A percentile compares a stretch with the other conserved stretches of the same genome.
phyloP scores from a whole-genome alignment of 2,888 invertebrate species.

The Pristionchus fissidentatus region DNA sequence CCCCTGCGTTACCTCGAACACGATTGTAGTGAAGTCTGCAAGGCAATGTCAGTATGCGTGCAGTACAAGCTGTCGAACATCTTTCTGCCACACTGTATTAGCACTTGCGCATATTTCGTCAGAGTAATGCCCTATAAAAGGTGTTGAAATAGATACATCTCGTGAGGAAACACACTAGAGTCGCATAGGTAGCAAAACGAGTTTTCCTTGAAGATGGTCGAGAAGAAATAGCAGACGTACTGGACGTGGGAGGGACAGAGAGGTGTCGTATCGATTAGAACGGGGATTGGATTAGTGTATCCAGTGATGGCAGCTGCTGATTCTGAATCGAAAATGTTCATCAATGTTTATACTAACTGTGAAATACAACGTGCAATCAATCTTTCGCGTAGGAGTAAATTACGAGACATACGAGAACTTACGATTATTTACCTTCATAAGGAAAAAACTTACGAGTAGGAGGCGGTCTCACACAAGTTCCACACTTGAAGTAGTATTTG shows the following conservation, averaged over 20 bases:
- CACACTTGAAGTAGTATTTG: conserved; percentile 23
- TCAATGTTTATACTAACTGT: neutral
- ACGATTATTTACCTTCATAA: neutral
- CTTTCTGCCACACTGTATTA: neutral
- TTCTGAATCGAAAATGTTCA: conserved; percentile 2
- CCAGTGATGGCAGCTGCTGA: neutral
- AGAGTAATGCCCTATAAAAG: no score
- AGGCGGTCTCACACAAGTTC: neutral
- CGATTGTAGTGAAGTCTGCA: conserved; percentile 6
- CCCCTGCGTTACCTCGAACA: neutral
- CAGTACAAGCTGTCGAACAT: neutral
- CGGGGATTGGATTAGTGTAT: neutral
- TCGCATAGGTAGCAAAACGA: neutral
- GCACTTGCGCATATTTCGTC: no score
- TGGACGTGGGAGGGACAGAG: neutral
- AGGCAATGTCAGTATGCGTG: no score
- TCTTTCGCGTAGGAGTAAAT: no score
- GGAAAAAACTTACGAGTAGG: neutral
- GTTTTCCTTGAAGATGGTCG: neutral
- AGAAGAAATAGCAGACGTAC: neutral
- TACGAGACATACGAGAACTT: no score
- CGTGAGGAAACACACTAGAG: no score
- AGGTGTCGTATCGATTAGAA: neutral
- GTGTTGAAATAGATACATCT: no score
- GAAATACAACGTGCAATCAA: neutral